phyloP scores from a whole-genome alignment of 2,888 invertebrate species.

The Drosophila quasianomalipes region DNA sequence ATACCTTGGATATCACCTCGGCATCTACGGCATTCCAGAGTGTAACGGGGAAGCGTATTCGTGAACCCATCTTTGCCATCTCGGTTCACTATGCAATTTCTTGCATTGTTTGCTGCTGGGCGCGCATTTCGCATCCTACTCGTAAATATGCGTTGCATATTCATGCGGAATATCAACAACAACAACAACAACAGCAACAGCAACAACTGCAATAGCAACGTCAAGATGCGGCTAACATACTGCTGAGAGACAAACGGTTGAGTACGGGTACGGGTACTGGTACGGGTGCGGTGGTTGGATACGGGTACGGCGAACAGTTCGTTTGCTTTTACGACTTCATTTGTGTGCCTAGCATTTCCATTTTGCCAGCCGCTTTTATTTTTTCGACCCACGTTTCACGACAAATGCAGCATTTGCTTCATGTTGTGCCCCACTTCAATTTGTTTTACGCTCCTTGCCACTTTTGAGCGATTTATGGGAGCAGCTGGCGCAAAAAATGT shows the following conservation, averaged over 20 bases:
- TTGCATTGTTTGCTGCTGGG: constrained; percentile 37
- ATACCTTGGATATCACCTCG: constrained; percentile 22
- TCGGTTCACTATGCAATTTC: constrained; percentile 31
- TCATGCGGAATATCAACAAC: constrained; percentile 51
- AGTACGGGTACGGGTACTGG: constrained; percentile 7
- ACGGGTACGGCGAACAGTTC: constrained; percentile 48
- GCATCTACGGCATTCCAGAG: constrained; percentile 16
- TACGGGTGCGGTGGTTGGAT: neutral
- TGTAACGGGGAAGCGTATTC: constrained; percentile 14
- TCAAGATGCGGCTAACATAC: constrained; percentile 28
- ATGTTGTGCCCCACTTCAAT: constrained; percentile 61
- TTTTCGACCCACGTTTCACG: constrained; percentile 33
- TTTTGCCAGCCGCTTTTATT: constrained; percentile 34
- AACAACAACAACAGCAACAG: constrained; percentile 3
- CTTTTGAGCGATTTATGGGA: constrained; percentile 77
- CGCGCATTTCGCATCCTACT: constrained; percentile 42
- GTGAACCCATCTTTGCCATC: constrained; percentile 33
- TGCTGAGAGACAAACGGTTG: constrained; percentile 17
- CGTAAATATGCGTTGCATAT: constrained; percentile 77
- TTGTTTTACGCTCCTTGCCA: constrained; percentile 76
- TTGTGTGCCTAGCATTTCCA: constrained; percentile 75
- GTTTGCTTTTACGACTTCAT: constrained; percentile 79
- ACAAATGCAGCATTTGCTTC: constrained; percentile 53
- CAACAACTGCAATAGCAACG: constrained; percentile 1
- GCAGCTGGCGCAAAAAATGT: constrained; percentile 47